Evolutionary conservation across 1,140 invertebrate genomes (phyloP).

Genomic region (Spodoptera frugiperda): DNA sequence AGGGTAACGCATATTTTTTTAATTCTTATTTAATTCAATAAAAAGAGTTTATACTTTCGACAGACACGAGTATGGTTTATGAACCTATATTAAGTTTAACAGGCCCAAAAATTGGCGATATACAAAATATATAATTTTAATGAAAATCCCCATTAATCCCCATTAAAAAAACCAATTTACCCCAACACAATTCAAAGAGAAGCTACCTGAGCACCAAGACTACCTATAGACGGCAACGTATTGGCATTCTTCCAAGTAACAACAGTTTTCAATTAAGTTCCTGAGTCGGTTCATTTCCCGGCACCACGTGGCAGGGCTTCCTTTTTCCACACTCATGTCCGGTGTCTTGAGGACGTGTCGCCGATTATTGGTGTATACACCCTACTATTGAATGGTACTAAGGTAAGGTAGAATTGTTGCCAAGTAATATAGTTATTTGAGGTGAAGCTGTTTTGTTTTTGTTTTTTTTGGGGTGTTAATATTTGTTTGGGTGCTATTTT

Average conservation of each 20-base stretch:
- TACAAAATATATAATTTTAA: no score
- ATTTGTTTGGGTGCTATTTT: no score
- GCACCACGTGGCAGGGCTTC: slow-evolving; percentile 19
- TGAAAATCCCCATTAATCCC: no score
- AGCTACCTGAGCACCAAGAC: not conserved
- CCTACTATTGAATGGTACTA: not conserved
- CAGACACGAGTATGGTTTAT: no score
- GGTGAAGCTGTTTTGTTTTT: no score
- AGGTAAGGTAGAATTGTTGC: no score
- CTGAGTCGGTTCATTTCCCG: slow-evolving; percentile 34
- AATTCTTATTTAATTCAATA: no score
- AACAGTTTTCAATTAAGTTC: slow-evolving; percentile 43
- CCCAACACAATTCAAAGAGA: not conserved
- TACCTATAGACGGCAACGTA: slow-evolving; percentile 3
- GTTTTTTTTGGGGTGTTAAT: no score
- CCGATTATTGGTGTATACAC: slow-evolving; percentile 31
- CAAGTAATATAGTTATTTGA: not conserved
- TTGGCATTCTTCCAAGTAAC: slow-evolving; percentile 30
- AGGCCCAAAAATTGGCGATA: no score
- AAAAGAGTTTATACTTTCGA: no score
- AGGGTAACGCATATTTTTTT: no score
- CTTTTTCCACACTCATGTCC: slow-evolving; percentile 38
- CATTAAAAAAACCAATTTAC: not conserved
- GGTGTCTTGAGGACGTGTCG: slow-evolving; percentile 17
- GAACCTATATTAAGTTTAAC: no score